Percentiles rank a stretch among this genome's conserved stretches.
These are phyloP conservation scores for Ammodytes marinus DNA, from an alignment of 2,113 vertebrate species.

Conservation along the genomic window DNA sequence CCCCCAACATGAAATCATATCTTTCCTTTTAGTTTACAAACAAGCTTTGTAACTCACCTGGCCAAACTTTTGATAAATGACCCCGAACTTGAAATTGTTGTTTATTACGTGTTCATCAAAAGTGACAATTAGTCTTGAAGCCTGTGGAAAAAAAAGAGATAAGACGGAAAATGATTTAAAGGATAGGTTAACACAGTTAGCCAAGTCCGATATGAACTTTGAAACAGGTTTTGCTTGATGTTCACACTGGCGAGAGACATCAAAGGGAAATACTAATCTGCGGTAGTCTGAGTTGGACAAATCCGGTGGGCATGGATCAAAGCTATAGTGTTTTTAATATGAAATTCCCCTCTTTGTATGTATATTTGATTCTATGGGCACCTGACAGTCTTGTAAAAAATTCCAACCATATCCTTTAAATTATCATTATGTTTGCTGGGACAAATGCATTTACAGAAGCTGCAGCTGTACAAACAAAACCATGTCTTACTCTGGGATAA, in stretches of 20 bases:
- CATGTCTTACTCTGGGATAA: slow-evolving; percentile 86
- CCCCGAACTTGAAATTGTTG: slow-evolving; percentile 98
- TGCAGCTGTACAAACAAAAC: not conserved
- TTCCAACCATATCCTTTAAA: not conserved
- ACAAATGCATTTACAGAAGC: not conserved
- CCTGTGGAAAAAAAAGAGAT: slow-evolving; percentile 80
- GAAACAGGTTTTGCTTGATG: not conserved
- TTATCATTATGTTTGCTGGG: not conserved
- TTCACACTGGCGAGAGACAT: not conserved
- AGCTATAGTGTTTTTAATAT: not conserved
- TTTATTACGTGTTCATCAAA: slow-evolving; percentile 97
- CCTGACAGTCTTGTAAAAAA: not conserved
- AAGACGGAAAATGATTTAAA: not conserved
- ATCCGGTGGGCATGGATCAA: not conserved
- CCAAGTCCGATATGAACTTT: not conserved
- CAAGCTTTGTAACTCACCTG: slow-evolving; percentile 85
- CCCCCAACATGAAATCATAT: not conserved
- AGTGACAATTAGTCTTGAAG: slow-evolving; percentile 94
- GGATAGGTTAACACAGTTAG: not conserved
- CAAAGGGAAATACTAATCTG: not conserved
- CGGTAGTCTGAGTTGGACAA: not conserved
- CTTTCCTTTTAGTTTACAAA: not conserved
- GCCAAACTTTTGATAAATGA: slow-evolving; percentile 95
- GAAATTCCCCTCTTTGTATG: not conserved
- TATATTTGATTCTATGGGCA: not conserved